Evolutionary conservation across 2,888 invertebrate genomes (phyloP).

Genomic region (Boloria selene): DNA sequence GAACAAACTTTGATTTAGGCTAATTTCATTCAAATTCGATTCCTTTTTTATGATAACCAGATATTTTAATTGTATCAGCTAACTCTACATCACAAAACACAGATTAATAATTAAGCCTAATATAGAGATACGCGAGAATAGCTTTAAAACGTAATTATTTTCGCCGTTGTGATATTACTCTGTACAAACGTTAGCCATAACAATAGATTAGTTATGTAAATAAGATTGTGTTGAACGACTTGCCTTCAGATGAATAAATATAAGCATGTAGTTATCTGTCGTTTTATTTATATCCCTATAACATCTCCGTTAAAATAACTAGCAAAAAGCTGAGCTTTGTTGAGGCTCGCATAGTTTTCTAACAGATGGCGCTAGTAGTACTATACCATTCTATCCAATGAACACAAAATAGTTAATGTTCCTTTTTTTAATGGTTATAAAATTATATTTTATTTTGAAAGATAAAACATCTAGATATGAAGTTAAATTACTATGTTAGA

Average conservation of each 20-base stretch:
- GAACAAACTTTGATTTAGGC: no score
- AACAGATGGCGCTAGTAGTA: no score
- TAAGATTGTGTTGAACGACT: conserved; percentile 52
- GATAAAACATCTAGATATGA: no score
- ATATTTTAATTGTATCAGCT: conserved; percentile 1
- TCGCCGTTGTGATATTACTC: conserved; percentile 74
- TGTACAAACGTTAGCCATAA: conserved; percentile 72
- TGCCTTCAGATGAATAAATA: conserved; percentile 65
- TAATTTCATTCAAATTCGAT: no score
- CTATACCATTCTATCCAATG: no score
- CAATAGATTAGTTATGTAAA: conserved; percentile 36
- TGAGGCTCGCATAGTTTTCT: no score
- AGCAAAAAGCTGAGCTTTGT: no score
- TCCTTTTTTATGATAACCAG: background rate
- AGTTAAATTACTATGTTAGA: no score
- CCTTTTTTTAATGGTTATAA: no score
- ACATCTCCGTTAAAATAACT: background rate
- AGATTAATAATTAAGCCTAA: conserved; percentile 29
- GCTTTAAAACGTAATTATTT: conserved; percentile 70
- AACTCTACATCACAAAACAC: conserved; percentile 11
- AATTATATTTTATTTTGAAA: no score
- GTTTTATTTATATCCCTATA: conserved; percentile 47
- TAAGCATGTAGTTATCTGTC: conserved; percentile 46
- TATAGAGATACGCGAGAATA: conserved; percentile 44
- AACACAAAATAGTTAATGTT: no score